Percentiles rank a stretch among this genome's conserved stretches.
phyloP scores from a whole-genome alignment of 2,888 invertebrate species.

The Scaeva pyrastri region DNA sequence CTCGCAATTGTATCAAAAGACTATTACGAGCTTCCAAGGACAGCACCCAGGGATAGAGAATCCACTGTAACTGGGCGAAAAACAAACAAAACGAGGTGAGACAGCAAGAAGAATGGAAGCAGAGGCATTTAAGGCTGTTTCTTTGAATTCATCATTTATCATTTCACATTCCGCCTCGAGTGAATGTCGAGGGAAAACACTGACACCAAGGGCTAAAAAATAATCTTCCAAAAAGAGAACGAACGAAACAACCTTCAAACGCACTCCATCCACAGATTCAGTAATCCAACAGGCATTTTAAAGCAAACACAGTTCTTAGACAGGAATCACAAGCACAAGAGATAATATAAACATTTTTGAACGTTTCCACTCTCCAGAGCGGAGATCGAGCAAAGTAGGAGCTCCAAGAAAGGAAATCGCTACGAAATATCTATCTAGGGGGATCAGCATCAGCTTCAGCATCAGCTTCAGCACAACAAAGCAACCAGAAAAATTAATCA shows the following conservation, averaged over 20 bases:
- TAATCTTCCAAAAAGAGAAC: not conserved
- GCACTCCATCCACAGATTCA: too few species aligned
- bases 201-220: slow-evolving; percentile 48
- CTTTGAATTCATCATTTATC: slow-evolving; percentile 65
- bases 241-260: slow-evolving; percentile 8
- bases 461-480: too few species aligned
- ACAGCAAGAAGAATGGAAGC: slow-evolving; percentile 11
- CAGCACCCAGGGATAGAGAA: slow-evolving; percentile 46
- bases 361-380: slow-evolving; percentile 33
- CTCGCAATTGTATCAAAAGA: slow-evolving; percentile 45
- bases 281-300: slow-evolving; percentile 9
- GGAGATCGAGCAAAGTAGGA: slow-evolving; percentile 54
- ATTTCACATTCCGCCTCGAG: slow-evolving; percentile 28
- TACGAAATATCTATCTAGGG: slow-evolving; percentile 41
- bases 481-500: slow-evolving; percentile 59
- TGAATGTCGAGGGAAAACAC: slow-evolving; percentile 30
- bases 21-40: slow-evolving; percentile 38
- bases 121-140: slow-evolving; percentile 8
- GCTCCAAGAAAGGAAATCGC: slow-evolving; percentile 49
- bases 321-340: slow-evolving; percentile 35
- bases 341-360: slow-evolving; percentile 33
- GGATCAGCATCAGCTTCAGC: not conserved
- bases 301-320: slow-evolving; percentile 34
- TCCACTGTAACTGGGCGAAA: slow-evolving; percentile 43
- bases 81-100: slow-evolving; percentile 32